Percentiles rank a stretch among this genome's conserved stretches.
phyloP scores from a whole-genome alignment of 2,797 vertebrate species.

The Silurus lanzhouensis region DNA sequence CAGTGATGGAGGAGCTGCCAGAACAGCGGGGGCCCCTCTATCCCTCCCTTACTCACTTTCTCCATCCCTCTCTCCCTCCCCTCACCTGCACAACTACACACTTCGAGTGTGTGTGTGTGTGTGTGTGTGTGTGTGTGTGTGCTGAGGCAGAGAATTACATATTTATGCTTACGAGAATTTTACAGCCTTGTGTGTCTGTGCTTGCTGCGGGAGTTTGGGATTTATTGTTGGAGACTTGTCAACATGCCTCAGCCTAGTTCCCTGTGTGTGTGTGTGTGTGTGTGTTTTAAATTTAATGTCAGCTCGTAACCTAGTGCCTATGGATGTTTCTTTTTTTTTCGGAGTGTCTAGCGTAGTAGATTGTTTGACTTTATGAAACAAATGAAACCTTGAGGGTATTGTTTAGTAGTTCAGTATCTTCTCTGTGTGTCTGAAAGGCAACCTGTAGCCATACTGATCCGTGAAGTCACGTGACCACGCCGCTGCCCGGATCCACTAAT shows the following conservation, averaged over 20 bases:
- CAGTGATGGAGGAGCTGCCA: slow-evolving; percentile 78
- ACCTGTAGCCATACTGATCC: slow-evolving; percentile 33
- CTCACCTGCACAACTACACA: slow-evolving; percentile 7
- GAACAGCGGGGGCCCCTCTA: slow-evolving; percentile 65
- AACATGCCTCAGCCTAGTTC: background rate
- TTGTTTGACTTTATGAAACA: slow-evolving; percentile 8
- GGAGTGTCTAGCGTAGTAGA: slow-evolving; percentile 42
- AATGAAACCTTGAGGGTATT: too few relatives aligned
- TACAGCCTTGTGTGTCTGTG: slow-evolving; percentile 44
- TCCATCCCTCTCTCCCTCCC: background rate
- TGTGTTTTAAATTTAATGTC: slow-evolving; percentile 70
- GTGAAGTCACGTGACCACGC: slow-evolving; percentile 48
- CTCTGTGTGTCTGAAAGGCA: slow-evolving; percentile 38
- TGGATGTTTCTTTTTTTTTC: slow-evolving; percentile 34
- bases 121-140: slow-evolving; percentile 5
- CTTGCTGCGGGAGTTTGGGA: slow-evolving; percentile 56
- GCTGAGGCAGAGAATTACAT: slow-evolving; percentile 29
- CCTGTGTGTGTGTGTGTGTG: slow-evolving; percentile 49
- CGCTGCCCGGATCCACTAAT: slow-evolving; percentile 64
- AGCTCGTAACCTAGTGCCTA: slow-evolving; percentile 48
- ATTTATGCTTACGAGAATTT: slow-evolving; percentile 38
- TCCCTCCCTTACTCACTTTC: slow-evolving; percentile 9
- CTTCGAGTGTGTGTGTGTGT: slow-evolving; percentile 3
- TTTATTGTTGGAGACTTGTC: slow-evolving; percentile 50
- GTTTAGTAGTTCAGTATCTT: background rate